Base-by-base conservation (phyloP, 2,888 invertebrate genomes). In the Protodeltote pygarga region DNA sequence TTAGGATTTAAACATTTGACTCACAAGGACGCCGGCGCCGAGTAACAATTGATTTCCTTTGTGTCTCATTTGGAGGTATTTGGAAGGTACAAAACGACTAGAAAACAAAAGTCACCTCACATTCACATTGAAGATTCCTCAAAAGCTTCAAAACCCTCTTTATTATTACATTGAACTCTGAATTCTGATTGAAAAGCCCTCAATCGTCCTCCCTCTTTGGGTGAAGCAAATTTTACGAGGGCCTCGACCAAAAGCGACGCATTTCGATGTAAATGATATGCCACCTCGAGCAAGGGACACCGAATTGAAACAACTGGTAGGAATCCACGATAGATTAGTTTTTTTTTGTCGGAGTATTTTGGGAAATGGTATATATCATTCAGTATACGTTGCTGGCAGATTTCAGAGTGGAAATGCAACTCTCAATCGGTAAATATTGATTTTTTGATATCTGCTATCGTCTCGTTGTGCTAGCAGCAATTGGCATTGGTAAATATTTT, bases 191-290 rank as follows among this genome's bases (percentile, higher is more conserved):
- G 61, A 57, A 66, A 65, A 48, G 32, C 53, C 39, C 29, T 53
- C 55, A 64, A 40, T 52, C 28, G 41, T 33, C 33, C 28, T 20
- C 48, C 44, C 37, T 40, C 41, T 35, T 19, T 33, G 47, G 42
- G 32, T 9, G 33, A 27, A 59, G 44, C 53, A 67, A 65, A 64
- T 65, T 64, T 64, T 47, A 55, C 25, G 55, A 47, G 55, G 45
- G 41, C 39, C 5, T 47, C 32, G 46, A 19, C 44, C 53, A 40
- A 61, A 48, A 51, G 24, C 40, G 28, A 9, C 55, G 49, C 55
- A 65, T 64, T 68, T 55, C 55, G 9, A 65, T 65, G 65, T 55
- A 65, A 65, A 65, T 65, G 35, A 24, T 55, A 68, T 60, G 65
- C 69, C 37, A 31, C 51, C 44, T 58, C 51, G 34, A 49, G 57